Conservation (phyloP, 2,113 vertebrate genomes). For the Clarias batrachus region DNA sequence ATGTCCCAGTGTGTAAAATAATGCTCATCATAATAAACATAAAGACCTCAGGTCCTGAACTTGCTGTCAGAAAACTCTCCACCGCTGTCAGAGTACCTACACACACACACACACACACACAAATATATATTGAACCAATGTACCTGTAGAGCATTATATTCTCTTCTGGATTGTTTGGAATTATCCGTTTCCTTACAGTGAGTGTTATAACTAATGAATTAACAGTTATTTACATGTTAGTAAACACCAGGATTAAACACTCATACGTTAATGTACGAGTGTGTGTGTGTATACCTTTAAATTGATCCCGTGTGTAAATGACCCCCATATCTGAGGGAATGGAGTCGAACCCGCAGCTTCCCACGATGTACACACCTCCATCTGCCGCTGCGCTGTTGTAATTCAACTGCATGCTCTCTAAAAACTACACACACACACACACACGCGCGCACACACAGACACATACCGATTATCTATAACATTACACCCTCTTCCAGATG, state of each 20-base stretch:
- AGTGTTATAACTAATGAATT: not conserved
- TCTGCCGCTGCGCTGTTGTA: slow-evolving; percentile 84
- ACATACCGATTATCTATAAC: slow-evolving; percentile 27
- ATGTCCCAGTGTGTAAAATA: not conserved
- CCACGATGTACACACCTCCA: slow-evolving; percentile 86
- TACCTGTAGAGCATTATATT: not conserved
- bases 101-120: slow-evolving; percentile 22
- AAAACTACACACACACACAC: slow-evolving; percentile 75
- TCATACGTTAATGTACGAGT: not conserved
- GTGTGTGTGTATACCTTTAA: slow-evolving; percentile 76
- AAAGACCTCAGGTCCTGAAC: slow-evolving; percentile 82
- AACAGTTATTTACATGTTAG: not conserved
- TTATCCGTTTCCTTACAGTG: not conserved
- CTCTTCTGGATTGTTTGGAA: not conserved
- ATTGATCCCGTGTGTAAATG: slow-evolving; percentile 84
- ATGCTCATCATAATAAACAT: slow-evolving; percentile 43
- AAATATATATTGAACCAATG: not conserved
- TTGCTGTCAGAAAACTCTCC: slow-evolving; percentile 86
- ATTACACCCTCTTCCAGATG: too few relatives aligned
- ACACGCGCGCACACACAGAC: slow-evolving; percentile 27
- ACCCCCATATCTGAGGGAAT: slow-evolving; percentile 94
- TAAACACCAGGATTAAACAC: not conserved
- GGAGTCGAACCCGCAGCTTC: slow-evolving; percentile 95
- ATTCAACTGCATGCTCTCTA: slow-evolving; percentile 88
- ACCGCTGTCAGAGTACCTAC: slow-evolving; percentile 86